These are phyloP conservation scores for Euzetes globulus DNA, from an alignment of 2,888 invertebrate species.

Conservation along the genomic window DNA sequence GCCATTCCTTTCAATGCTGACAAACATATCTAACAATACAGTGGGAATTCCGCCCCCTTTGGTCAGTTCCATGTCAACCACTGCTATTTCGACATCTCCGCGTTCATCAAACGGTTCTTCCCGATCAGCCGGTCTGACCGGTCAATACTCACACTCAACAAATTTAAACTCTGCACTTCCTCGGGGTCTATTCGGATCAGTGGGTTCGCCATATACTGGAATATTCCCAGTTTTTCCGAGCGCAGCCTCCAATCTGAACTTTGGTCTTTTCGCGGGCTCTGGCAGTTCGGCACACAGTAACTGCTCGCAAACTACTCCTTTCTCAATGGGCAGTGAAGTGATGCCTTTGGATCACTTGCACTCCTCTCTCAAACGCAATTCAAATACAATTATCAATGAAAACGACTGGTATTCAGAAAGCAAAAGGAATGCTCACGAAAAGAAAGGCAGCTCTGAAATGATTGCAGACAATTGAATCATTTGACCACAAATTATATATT, in stretches of 20 bases:
- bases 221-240: conserved; percentile 12
- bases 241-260: conserved; percentile 12
- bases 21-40: neutral
- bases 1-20: conserved; percentile 18
- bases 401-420: neutral
- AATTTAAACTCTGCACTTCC: neutral
- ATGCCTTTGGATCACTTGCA: conserved; percentile 4
- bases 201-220: neutral
- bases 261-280: neutral
- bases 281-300: neutral
- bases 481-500: neutral
- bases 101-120: neutral
- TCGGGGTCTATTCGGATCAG: conserved; percentile 1
- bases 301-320: neutral
- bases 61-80: conserved; percentile 1
- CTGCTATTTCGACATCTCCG: neutral
- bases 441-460: neutral
- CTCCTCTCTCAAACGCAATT: conserved; percentile 13
- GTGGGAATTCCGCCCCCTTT: conserved; percentile 9
- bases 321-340: neutral
- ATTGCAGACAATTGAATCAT: neutral
- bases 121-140: neutral
- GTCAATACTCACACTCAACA: neutral
- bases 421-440: neutral
- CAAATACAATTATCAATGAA: conserved; percentile 1